Evolutionary conservation across 2,113 vertebrate species (phyloP).

Genomic region (Melanerpes formicivorus): DNA sequence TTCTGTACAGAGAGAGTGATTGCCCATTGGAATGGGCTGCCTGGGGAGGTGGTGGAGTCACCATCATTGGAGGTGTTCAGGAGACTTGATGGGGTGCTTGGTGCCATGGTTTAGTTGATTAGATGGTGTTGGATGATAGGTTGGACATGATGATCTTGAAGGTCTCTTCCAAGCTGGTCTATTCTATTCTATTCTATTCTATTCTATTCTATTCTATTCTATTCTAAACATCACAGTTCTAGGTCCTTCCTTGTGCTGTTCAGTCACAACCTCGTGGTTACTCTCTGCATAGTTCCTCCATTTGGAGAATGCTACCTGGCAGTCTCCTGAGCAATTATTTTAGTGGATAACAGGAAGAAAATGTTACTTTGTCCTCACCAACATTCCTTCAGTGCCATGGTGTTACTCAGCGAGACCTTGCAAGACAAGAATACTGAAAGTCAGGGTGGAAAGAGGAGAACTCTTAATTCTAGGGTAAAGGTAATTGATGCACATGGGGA

Average conservation of each 20-base stretch:
- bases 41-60: no score
- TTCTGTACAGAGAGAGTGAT: no score
- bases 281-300: not conserved
- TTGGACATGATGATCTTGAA: no score
- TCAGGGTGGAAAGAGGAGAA: not conserved
- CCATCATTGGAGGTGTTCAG: no score
- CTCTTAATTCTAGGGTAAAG: not conserved
- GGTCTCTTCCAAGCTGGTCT: no score
- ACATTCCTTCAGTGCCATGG: not conserved
- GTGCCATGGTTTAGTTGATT: no score
- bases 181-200: no score
- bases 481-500: not conserved
- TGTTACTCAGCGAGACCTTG: not conserved
- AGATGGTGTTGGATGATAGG: no score
- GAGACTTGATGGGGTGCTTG: no score
- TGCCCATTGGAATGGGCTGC: no score
- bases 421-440: not conserved
- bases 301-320: not conserved
- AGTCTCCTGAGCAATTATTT: not conserved
- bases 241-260: not conserved
- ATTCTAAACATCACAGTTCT: not conserved
- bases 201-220: no score
- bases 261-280: not conserved
- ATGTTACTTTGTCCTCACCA: not conserved
- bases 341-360: not conserved